Percentiles rank a stretch among this genome's conserved stretches.
Evolutionary conservation across 2,797 vertebrate genomes (phyloP).

Genomic region (Xiphophorus birchmanni): DNA sequence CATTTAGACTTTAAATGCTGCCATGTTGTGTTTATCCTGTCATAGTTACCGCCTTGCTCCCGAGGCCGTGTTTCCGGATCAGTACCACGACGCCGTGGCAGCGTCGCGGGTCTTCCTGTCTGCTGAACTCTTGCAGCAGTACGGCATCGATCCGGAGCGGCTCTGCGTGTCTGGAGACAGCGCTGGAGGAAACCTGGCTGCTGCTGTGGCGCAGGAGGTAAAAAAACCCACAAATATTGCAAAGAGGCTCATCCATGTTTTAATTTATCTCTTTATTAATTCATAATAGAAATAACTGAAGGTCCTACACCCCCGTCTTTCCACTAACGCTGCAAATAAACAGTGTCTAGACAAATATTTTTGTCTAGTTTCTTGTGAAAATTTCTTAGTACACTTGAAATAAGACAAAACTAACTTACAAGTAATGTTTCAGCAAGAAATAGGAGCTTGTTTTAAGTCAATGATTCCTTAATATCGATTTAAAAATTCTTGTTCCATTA

Average conservation of each 20-base stretch:
- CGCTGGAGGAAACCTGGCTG: slow-evolving; percentile 93
- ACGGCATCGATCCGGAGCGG: slow-evolving; percentile 85
- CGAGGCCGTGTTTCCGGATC: slow-evolving; percentile 88
- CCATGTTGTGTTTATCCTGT: slow-evolving; percentile 5
- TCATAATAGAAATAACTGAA: not conserved
- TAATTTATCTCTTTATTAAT: not conserved
- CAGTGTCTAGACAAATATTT: not conserved
- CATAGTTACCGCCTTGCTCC: slow-evolving; percentile 92
- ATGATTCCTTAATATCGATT: too few relatives aligned
- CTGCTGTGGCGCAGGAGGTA: slow-evolving; percentile 92
- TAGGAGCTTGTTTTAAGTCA: too few relatives aligned
- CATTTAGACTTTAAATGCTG: not conserved
- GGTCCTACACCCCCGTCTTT: too few relatives aligned
- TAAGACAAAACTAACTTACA: too few relatives aligned
- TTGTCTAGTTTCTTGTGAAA: too few relatives aligned
- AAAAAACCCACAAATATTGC: not conserved
- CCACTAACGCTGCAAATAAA: not conserved
- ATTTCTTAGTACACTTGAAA: too few relatives aligned
- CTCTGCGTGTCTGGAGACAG: slow-evolving; percentile 94
- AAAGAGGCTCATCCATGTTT: not conserved
- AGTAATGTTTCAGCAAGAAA: too few relatives aligned
- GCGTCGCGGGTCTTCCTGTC: slow-evolving; percentile 87
- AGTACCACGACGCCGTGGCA: slow-evolving; percentile 86
- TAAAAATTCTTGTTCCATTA: too few relatives aligned
- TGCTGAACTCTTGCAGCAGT: slow-evolving; percentile 78